Percentiles rank a stretch among this genome's conserved stretches.
These are phyloP conservation scores for Hystrix brachyura DNA, from an alignment of 2,113 vertebrate species.

Conservation along the genomic window DNA sequence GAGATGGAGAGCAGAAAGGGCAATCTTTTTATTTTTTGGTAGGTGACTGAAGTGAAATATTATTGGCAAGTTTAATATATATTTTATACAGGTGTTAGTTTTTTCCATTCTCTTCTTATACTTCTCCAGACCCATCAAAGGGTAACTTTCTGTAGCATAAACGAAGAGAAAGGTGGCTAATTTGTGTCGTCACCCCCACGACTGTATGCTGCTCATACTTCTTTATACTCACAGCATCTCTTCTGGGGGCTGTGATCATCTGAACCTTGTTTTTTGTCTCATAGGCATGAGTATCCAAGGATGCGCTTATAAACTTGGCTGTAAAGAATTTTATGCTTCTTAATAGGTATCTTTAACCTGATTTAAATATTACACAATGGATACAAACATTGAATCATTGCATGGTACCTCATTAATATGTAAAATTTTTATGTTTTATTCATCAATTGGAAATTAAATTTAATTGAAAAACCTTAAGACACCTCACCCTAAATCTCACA, in stretches of 20 bases:
- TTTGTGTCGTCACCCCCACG: neutral
- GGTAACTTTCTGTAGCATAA: neutral
- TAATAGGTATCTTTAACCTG: neutral
- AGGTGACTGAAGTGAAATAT: conserved; percentile 19
- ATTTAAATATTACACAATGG: neutral
- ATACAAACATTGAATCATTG: neutral
- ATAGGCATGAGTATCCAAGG: neutral
- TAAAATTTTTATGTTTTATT: neutral
- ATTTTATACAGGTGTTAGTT: neutral
- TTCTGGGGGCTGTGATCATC: neutral
- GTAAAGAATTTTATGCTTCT: neutral
- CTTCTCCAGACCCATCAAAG: neutral
- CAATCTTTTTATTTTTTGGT: neutral
- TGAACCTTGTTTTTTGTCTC: neutral
- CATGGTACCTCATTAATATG: neutral
- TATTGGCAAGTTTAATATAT: conserved; percentile 12
- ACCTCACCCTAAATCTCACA: neutral
- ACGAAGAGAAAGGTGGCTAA: neutral
- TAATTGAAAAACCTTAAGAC: neutral
- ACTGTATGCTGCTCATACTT: neutral
- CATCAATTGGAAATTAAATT: neutral
- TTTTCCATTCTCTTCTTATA: neutral
- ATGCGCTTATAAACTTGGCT: neutral
- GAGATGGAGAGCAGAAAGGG: conserved; percentile 19
- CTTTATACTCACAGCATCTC: neutral